These are phyloP conservation scores for Brachyhypopomus gauderio DNA, from an alignment of 2,113 vertebrate genomes.

Conservation along the genomic window DNA sequence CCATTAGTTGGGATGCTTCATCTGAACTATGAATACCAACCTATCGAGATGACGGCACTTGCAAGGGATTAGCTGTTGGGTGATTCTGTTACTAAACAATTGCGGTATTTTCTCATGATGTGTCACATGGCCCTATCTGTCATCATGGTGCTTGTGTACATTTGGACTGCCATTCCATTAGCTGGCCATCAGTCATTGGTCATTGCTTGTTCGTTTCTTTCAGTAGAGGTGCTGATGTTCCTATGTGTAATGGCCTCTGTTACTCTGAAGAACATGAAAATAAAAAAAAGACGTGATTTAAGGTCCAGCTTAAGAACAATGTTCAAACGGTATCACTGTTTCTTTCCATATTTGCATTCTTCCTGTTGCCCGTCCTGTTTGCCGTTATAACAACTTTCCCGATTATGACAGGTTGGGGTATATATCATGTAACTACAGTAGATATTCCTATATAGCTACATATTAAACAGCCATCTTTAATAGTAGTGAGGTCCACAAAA, in stretches of 20 bases:
- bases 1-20: neutral
- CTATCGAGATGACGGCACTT: neutral
- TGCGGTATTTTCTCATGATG: neutral
- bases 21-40: neutral
- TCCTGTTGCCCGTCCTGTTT: neutral
- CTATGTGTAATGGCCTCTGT: conserved; percentile 4
- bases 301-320: conserved; percentile 16
- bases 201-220: conserved; percentile 4
- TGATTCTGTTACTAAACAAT: conserved; percentile 1
- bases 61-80: conserved; percentile 16
- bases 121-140: neutral
- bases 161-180: conserved; percentile 24
- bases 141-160: conserved; percentile 17
- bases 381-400: neutral
- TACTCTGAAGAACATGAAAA: conserved; percentile 18
- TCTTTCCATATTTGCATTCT: neutral
- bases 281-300: neutral
- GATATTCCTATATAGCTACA: conserved; percentile 36
- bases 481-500: neutral
- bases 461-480: conserved; percentile 36
- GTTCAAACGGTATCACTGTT: neutral
- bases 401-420: neutral
- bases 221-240: conserved; percentile 8
- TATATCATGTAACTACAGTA: conserved; percentile 31
- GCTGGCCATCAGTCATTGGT: conserved; percentile 8